Evolutionary conservation across 2,888 invertebrate genomes (phyloP), one percentile per base, ranked within the genome.

Genomic region (Terebella lapidaria): DNA sequence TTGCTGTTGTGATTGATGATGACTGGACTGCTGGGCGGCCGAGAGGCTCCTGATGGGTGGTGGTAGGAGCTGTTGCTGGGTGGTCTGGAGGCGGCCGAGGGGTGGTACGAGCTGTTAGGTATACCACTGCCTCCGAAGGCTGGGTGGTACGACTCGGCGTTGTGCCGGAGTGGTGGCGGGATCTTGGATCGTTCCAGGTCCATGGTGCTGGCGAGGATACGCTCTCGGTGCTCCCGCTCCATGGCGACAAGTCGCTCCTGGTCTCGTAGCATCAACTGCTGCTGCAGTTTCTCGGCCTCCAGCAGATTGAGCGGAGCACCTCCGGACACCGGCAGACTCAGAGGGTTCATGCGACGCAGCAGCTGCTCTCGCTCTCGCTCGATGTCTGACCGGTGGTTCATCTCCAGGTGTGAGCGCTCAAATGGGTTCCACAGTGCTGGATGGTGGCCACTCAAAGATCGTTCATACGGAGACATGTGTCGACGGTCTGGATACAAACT

Each of bases 261-360:
- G n/a, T 60, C 60, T 3, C 60, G 60, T 25, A 57, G 20, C 42
- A 57, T 18, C 18, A 57, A 18, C 25, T 60, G 69, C 87, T 87
- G 62, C 92, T 91, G 75, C n/a, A 58, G 63, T 57, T 29, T 65
- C 57, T 54, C 66, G 10, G 29, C 66, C 63, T 85, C 87, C 27
- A 35, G 60, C 61, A 62, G 55, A 59, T 61, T 68, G 60, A 59
- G 35, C 10, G 54, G 27, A 2, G 46, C 56, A n/a, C 52, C 51
- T 42, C 54, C 27, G 2, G 56, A 25, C 18, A 27, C 27, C 54
- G n/a, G 54, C n/a, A n/a, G 56, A 29, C 18, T 25, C 2, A 51
- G 60, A 27, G 57, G 57, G 24, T 54, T 45, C 24, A 55, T 49
- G 27, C 59, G 27, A 54, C 56, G 29, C 18, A 56, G 54, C 28